These are phyloP conservation scores for Takifugu flavidus DNA, from an alignment of 2,113 vertebrate species.

Conservation along the genomic window DNA sequence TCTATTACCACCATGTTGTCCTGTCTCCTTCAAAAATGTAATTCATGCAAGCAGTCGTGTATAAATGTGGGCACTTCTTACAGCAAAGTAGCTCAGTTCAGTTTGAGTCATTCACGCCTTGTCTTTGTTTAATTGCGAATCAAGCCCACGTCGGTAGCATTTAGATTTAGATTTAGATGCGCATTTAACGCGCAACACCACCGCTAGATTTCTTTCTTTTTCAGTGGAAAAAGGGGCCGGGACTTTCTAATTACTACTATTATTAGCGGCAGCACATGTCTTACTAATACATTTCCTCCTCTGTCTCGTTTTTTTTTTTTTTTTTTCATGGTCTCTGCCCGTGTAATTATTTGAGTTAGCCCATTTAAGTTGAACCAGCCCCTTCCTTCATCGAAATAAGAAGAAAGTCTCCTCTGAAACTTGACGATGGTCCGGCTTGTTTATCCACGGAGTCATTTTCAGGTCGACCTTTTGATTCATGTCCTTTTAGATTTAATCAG, in stretches of 20 bases:
- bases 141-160: no score
- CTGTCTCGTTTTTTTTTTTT: constrained; percentile 35
- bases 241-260: no score
- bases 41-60: no score
- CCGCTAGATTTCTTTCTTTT: no score
- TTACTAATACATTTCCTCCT: neutral
- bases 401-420: constrained; percentile 80
- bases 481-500: constrained; percentile 97
- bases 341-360: constrained; percentile 94
- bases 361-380: constrained; percentile 87
- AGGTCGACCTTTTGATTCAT: constrained; percentile 90
- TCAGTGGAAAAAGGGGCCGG: no score
- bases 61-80: no score
- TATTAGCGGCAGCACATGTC: no score
- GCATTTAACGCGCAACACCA: no score
- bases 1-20: neutral
- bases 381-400: constrained; percentile 23
- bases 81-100: no score
- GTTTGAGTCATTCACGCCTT: no score
- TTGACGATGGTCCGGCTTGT: constrained; percentile 92
- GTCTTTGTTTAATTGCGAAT: no score
- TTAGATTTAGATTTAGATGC: no score
- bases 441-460: constrained; percentile 93
- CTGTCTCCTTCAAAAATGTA: neutral
- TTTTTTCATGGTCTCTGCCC: constrained; percentile 85